Percentiles rank a stretch among this genome's conserved stretches.
Evolutionary conservation across 2,888 invertebrate genomes (phyloP).

Genomic region (Cataglyphis cursor): DNA sequence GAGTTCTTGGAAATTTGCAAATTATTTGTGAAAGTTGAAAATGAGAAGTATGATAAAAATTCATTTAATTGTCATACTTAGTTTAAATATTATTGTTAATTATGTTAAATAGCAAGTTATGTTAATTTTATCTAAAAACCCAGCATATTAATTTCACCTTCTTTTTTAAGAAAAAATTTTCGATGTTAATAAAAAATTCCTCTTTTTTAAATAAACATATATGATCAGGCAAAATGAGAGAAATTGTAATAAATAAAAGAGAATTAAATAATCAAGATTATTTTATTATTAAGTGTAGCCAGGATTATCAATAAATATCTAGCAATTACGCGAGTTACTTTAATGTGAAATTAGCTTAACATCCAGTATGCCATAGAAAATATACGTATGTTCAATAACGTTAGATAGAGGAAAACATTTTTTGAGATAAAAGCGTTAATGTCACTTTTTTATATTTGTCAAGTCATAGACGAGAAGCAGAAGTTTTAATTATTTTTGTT

Average conservation of each 20-base stretch:
- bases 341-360: neutral
- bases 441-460: conserved; percentile 11
- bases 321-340: neutral
- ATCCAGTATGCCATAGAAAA: neutral
- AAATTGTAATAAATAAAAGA: neutral
- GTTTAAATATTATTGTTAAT: conserved; percentile 1
- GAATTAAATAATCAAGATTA: neutral
- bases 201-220: neutral
- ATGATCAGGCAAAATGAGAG: neutral
- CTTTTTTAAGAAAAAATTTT: neutral
- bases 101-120: conserved; percentile 8
- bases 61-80: neutral
- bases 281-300: neutral
- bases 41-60: neutral
- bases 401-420: neutral
- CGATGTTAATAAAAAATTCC: neutral
- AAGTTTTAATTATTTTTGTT: conserved; percentile 50
- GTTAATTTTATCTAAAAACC: conserved; percentile 17
- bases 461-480: neutral
- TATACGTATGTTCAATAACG: conserved; percentile 1
- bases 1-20: neutral
- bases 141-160: neutral
- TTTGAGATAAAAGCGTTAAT: conserved; percentile 15
- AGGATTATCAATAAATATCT: conserved; percentile 6
- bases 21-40: conserved; percentile 11